These are phyloP conservation scores for Drosophila setifemur DNA, from an alignment of 1,140 invertebrate genomes.

Conservation along the genomic window DNA sequence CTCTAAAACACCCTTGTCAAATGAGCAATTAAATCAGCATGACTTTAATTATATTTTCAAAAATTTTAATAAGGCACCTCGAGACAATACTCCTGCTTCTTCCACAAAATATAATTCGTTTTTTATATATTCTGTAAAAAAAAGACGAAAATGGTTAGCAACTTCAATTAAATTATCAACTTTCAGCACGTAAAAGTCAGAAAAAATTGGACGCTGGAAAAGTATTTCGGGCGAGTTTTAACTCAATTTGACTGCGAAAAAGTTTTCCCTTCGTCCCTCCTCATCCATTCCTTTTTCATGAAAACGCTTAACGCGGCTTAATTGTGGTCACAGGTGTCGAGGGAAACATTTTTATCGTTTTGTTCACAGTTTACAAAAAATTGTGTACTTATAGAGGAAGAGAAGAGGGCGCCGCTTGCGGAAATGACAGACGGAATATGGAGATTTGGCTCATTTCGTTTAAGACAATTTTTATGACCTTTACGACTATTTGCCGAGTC, in stretches of 20 bases:
- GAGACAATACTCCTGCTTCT: constrained; percentile 5
- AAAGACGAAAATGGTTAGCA: constrained; percentile 68
- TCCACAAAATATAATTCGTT: constrained; percentile 17
- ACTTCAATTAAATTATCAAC: constrained; percentile 81
- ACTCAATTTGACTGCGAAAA: constrained; percentile 71
- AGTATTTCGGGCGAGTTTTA: constrained; percentile 53
- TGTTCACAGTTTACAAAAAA: constrained; percentile 74
- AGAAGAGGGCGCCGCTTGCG: background rate
- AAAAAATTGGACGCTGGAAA: constrained; percentile 47
- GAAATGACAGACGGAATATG: constrained; percentile 2
- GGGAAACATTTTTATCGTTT: constrained; percentile 75
- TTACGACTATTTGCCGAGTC: constrained; percentile 73
- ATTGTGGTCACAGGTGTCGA: constrained; percentile 80
- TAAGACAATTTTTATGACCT: constrained; percentile 77
- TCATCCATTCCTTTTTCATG: constrained; percentile 19
- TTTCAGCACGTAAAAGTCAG: constrained; percentile 51
- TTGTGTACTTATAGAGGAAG: too few relatives aligned
- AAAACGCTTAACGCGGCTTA: constrained; percentile 75
- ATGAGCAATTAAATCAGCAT: constrained; percentile 65
- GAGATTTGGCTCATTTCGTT: constrained; percentile 36
- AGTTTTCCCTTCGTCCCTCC: constrained; percentile 41
- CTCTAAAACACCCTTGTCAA: constrained; percentile 50
- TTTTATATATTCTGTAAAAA: constrained; percentile 25
- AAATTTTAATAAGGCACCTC: constrained; percentile 69
- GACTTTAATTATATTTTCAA: constrained; percentile 73